Evolutionary conservation across 1,140 invertebrate species (phyloP).

Genomic region (Coptotermes formosanus): DNA sequence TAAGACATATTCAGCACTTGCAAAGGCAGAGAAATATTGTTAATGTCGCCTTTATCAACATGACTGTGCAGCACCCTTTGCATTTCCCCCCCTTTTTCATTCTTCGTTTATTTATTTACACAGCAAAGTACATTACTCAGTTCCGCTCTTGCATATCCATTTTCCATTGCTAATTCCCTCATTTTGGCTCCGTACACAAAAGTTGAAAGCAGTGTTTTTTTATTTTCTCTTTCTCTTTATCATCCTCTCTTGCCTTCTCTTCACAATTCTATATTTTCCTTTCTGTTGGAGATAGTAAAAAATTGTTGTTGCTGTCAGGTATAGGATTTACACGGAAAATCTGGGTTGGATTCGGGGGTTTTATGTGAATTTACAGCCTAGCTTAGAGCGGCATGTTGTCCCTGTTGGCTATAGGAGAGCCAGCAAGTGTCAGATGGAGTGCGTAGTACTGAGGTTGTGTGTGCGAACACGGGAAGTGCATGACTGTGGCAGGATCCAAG

Average conservation of each 20-base stretch:
- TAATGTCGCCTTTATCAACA: neutral
- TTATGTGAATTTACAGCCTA: constrained; percentile 22
- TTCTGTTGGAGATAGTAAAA: neutral
- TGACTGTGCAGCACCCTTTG: neutral
- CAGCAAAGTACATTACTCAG: constrained; percentile 15
- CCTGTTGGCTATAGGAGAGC: neutral
- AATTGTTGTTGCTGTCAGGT: constrained; percentile 19
- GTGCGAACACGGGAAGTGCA: too few species aligned
- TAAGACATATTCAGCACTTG: neutral
- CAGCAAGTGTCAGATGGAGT: too few species aligned
- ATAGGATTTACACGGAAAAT: constrained; percentile 22
- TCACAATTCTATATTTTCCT: constrained; percentile 6
- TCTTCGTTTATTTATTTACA: neutral
- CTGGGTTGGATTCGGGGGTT: constrained; percentile 23
- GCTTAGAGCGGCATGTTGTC: neutral
- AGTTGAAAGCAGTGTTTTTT: neutral
- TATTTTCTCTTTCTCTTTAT: neutral
- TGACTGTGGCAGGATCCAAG: too few species aligned
- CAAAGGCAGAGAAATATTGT: neutral
- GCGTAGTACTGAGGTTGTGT: too few species aligned
- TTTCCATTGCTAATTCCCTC: constrained; percentile 20
- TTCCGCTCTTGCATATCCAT: constrained; percentile 2
- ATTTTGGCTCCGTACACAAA: constrained; percentile 2
- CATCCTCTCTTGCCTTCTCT: constrained; percentile 19
- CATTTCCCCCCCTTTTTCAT: neutral